These are phyloP conservation scores for Clarias gariepinus DNA, from an alignment of 2,113 vertebrate species.

Conservation along the genomic window DNA sequence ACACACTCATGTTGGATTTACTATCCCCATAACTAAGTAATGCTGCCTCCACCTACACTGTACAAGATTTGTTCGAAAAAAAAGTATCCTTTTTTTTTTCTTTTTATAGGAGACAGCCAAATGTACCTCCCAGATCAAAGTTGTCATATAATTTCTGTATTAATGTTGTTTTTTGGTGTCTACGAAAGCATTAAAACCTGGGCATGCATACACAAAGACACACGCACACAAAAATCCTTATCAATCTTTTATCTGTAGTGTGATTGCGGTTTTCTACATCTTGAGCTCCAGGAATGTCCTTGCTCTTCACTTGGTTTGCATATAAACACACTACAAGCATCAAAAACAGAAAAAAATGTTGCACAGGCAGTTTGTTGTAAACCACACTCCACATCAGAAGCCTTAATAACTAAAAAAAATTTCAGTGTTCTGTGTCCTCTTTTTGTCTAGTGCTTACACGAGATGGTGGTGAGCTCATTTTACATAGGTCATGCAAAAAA, in stretches of 20 bases:
- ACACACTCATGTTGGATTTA: background rate
- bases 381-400: background rate
- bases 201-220: background rate
- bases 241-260: background rate
- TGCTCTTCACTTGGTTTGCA: background rate
- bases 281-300: slow-evolving; percentile 6
- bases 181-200: background rate
- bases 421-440: background rate
- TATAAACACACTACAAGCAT: background rate
- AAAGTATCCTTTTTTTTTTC: background rate
- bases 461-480: background rate
- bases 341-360: slow-evolving; percentile 3
- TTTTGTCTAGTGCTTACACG: background rate
- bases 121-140: too few species aligned
- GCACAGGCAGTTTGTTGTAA: background rate
- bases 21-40: background rate
- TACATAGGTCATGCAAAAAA: background rate
- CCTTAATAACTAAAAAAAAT: background rate
- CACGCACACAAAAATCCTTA: background rate
- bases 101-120: background rate
- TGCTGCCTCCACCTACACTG: background rate
- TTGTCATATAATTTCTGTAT: too few species aligned
- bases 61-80: background rate
- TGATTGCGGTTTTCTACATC: background rate
- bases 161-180: background rate